Evolutionary conservation across 1,140 invertebrate species (phyloP).

Genomic region (Matsumurasca onukii): DNA sequence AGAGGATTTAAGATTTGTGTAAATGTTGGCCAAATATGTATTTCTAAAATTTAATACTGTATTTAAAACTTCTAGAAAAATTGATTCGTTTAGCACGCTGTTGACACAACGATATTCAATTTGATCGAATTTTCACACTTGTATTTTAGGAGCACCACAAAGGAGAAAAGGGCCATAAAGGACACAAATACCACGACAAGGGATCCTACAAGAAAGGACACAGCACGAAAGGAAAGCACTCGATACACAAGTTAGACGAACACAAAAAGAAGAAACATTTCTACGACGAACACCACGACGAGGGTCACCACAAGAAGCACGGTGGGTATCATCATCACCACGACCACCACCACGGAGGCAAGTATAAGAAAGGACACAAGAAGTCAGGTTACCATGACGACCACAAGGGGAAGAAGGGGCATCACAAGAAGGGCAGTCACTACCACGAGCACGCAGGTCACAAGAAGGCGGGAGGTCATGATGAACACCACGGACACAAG

Average conservation of each 20-base stretch:
- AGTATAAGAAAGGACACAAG: constrained; percentile 72
- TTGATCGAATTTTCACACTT: too few relatives aligned
- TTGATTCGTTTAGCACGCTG: too few relatives aligned
- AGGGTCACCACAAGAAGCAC: constrained; percentile 61
- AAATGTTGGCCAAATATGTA: too few relatives aligned
- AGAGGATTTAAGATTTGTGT: too few relatives aligned
- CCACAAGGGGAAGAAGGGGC: constrained; percentile 60
- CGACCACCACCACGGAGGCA: constrained; percentile 65
- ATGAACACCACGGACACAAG: constrained; percentile 64
- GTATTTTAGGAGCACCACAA: constrained; percentile 50
- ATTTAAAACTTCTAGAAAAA: too few relatives aligned
- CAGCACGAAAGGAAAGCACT: constrained; percentile 63
- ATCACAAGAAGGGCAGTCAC: constrained; percentile 59
- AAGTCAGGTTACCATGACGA: constrained; percentile 63
- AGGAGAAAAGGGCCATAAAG: constrained; percentile 62
- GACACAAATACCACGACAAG: constrained; percentile 63
- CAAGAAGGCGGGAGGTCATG: constrained; percentile 64
- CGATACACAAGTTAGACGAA: constrained; percentile 69
- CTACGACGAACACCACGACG: constrained; percentile 64
- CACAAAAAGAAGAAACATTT: constrained; percentile 71
- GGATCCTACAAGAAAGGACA: constrained; percentile 63
- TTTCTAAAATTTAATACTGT: too few relatives aligned
- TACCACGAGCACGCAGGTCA: constrained; percentile 64
- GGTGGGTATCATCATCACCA: constrained; percentile 60
- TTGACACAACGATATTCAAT: too few relatives aligned